Percentiles rank a stretch among this genome's conserved stretches.
These are phyloP conservation scores for Tenebrosternarchus preto DNA, from an alignment of 2,113 vertebrate species.

Conservation along the genomic window DNA sequence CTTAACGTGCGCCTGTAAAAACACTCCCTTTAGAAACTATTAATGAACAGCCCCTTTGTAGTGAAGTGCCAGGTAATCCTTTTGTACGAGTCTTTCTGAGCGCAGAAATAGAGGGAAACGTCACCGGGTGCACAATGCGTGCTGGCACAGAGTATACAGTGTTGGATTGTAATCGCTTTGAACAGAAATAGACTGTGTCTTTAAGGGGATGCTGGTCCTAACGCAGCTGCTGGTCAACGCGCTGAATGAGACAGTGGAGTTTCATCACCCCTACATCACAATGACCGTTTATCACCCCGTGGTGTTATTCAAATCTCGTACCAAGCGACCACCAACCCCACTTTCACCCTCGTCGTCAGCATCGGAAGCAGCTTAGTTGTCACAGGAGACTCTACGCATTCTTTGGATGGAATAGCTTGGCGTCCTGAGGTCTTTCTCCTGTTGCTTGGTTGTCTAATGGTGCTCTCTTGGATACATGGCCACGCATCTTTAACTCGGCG, in stretches of 20 bases:
- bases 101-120: conserved; percentile 41
- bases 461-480: not conserved
- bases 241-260: conserved; percentile 87
- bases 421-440: conserved; percentile 17
- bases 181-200: conserved; percentile 79
- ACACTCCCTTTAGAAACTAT: conserved; percentile 33
- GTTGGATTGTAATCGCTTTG: conserved; percentile 61
- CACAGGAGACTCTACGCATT: conserved; percentile 15
- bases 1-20: conserved; percentile 32
- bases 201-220: conserved; percentile 89
- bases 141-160: conserved; percentile 47
- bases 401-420: conserved; percentile 34
- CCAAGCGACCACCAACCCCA: conserved; percentile 91
- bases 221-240: conserved; percentile 85
- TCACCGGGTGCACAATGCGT: conserved; percentile 54
- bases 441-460: conserved; percentile 30
- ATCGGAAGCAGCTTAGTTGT: conserved; percentile 85
- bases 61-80: conserved; percentile 52
- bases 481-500: not conserved
- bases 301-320: conserved; percentile 96
- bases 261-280: conserved; percentile 90
- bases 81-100: conserved; percentile 40
- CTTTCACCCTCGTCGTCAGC: conserved; percentile 76
- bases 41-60: conserved; percentile 49
- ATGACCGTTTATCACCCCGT: conserved; percentile 95